Base-by-base conservation (phyloP, 2,797 vertebrate genomes). In the Eulemur albifrons region DNA sequence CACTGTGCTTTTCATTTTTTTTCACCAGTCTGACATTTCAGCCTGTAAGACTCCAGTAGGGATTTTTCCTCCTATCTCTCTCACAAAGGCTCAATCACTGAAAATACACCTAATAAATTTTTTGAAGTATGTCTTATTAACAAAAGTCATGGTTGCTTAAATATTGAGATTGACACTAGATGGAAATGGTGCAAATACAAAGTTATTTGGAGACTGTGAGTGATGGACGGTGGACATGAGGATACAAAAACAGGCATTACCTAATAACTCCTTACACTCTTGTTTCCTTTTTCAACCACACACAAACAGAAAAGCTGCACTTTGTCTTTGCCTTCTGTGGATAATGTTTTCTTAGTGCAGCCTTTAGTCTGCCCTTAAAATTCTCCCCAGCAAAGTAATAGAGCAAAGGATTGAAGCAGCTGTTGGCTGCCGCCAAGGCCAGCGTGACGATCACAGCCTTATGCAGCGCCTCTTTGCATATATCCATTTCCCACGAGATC, bases 381-480 rank as follows among this genome's bases (percentile, higher is more conserved):
- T 98, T 98, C 93, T 99, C 98, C 52, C 98, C 98, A 3, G 97
- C 97, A 5, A 99, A 99, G 45, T 99, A 99, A 88, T 99, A 99
- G 25, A 99, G 98, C 80, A 99, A 25, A 13, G 99, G 99, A 59
- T 99, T 98, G 0, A 99, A 92, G 97, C 99, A 99, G 83, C 97
- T 98, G 87, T 99, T 99, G 70, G 93, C 94, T 23, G 96, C 98
- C 9, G 98, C 98, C 4, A 99, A 97, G 88, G 98, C 98, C 87
- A 98, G 97, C 0, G 98, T 90, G 92, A 99, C 43, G 11, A 98
- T 98, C 13, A 98, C 98, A 0, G 96, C 98, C 96, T 99, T 98
- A 65, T 99, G 98, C 11, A 98, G 0, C 8, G 93, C 0, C 27
- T 97, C 27, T 59, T 0, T 35, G 43, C 81, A 67, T 0, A 1